Evolutionary conservation across 2,113 vertebrate species (phyloP).

Genomic region (Cervus canadensis): DNA sequence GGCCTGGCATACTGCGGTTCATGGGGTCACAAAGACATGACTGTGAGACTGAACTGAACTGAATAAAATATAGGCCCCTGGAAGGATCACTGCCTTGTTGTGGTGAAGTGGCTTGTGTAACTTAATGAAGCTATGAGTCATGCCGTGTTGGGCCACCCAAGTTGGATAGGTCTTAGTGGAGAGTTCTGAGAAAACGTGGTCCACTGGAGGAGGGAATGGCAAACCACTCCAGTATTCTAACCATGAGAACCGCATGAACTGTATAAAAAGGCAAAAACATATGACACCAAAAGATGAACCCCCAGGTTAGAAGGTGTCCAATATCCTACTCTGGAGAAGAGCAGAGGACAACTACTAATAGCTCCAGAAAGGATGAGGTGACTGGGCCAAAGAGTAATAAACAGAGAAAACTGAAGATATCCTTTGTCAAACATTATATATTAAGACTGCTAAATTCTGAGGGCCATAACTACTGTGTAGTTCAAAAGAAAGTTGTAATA

Average conservation of each 20-base stretch:
- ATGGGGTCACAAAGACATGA: neutral
- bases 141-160: neutral
- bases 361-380: neutral
- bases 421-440: neutral
- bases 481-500: neutral
- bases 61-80: neutral
- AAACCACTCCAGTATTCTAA: neutral
- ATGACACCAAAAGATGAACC: neutral
- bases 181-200: neutral
- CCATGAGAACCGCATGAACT: neutral
- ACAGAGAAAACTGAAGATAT: neutral
- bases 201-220: neutral
- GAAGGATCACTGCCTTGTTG: neutral
- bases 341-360: neutral
- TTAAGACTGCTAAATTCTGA: neutral
- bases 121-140: neutral
- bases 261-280: neutral
- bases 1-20: fast-evolving
- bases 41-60: neutral
- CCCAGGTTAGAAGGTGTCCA: neutral
- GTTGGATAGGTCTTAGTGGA: neutral
- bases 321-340: neutral
- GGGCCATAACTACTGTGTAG: neutral
- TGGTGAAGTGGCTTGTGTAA: neutral
- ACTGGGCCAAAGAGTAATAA: neutral